Evolutionary conservation across 2,888 invertebrate genomes (phyloP).

Genomic region (Microplitis manilae): DNA sequence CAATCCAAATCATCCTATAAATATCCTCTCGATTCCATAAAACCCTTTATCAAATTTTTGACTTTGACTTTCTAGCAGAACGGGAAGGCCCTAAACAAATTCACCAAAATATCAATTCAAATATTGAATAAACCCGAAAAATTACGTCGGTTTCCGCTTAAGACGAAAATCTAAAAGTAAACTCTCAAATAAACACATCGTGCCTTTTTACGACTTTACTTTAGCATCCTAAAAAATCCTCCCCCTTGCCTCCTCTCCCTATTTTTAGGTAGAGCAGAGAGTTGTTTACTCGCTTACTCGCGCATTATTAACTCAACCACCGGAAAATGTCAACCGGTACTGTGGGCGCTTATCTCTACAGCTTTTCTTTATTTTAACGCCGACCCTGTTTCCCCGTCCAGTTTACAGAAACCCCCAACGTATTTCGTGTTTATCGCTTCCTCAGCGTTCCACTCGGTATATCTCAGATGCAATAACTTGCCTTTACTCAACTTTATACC

Average conservation of each 20-base stretch:
- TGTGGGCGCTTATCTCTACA: conserved; percentile 61
- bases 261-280: background rate
- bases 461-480: conserved; percentile 31
- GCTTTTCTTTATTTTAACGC: conserved; percentile 63
- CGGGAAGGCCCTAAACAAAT: too few species aligned
- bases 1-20: conserved; percentile 64
- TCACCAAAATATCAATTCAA: too few species aligned
- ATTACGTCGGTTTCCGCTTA: conserved; percentile 44
- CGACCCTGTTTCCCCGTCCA: conserved; percentile 41
- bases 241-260: conserved; percentile 46
- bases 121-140: background rate
- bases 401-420: conserved; percentile 40
- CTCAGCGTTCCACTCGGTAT: conserved; percentile 37
- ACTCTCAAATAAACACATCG: conserved; percentile 71
- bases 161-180: conserved; percentile 63
- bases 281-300: conserved; percentile 60
- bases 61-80: too few species aligned
- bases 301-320: conserved; percentile 71
- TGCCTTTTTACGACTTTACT: conserved; percentile 67
- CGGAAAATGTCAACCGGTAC: conserved; percentile 69
- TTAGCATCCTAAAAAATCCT: conserved; percentile 54
- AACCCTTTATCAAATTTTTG: background rate
- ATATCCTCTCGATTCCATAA: background rate
- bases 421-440: conserved; percentile 38
- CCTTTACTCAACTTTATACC: too few species aligned